Base-by-base conservation (phyloP, 2,888 invertebrate species). In the Saturnia pavonia region DNA sequence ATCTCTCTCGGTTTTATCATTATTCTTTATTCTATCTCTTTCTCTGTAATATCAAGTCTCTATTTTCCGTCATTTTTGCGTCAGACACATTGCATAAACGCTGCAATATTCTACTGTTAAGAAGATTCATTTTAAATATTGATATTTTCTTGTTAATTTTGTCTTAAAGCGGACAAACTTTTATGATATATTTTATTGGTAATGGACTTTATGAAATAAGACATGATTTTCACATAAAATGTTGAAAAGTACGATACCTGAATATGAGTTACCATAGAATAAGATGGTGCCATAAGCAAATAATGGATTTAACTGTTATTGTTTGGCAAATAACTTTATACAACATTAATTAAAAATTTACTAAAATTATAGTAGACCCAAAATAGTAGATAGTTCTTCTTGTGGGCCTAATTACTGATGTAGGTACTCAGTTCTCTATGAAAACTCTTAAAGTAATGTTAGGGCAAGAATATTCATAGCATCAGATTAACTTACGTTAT, bases 191-290 rank as follows among this genome's bases (percentile, higher is more conserved):
- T 42, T 65, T 27, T 75, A 81, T 76, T 71, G 85, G 84, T 83
- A 84, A 79, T 76, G 84, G 85, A 83, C 79, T 80, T 79, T 81
- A 78, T 71, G 82, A 77, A 81, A 78, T 70, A 67, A 74, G 72
- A 70, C 25, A 71, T 69, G 73, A 75, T 74, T 77, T 81, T 81
- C 75, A 78, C 81, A 81, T 81, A 68, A 74, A 76, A 77, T 81
- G 81, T 81, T 80, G 69, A 75, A 79, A 34, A 40, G n/a, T 2
- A 40, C 77, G 79, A 87, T 88, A 91, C 90, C 91, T 89, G 89
- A 86, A 84, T 82, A 84, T 82, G 87, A 91, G 92, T 92, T 91
- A 92, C 92, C 92, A 91, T 91, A 91, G 90, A 85, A 77, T 91
- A 88, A 87, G 91, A 88, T 90, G 92, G 92, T 92, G 92, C 91